A percentile compares a stretch with the other conserved stretches of the same genome.
Conservation (phyloP, 2,797 vertebrate species). For the Sebastes variabilis region DNA sequence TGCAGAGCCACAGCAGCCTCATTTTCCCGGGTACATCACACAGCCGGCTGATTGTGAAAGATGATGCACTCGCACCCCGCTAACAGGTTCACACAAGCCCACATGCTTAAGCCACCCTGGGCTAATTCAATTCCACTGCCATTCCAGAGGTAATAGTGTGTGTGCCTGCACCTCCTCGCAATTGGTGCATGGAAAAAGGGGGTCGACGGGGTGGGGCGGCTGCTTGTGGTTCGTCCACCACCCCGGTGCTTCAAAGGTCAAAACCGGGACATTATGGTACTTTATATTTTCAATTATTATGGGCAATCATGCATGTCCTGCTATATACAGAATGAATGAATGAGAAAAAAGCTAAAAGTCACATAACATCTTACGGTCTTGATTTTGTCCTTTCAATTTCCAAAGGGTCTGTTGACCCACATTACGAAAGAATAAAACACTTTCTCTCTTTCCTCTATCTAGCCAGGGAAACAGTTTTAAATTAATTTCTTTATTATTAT, state of each 20-base stretch:
- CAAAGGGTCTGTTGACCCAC: not conserved
- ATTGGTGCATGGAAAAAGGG: slow-evolving; percentile 30
- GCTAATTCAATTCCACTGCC: slow-evolving; percentile 72
- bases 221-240: slow-evolving; percentile 1
- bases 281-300: not conserved
- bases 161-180: slow-evolving; percentile 36
- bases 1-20: slow-evolving; percentile 63
- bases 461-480: not conserved
- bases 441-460: not conserved
- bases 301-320: not conserved
- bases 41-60: slow-evolving; percentile 73
- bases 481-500: not conserved
- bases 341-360: not conserved
- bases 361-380: not conserved
- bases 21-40: slow-evolving; percentile 63
- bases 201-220: slow-evolving; percentile 19
- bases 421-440: not conserved
- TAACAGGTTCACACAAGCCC: slow-evolving; percentile 77
- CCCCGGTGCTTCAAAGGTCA: slow-evolving; percentile 1
- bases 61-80: slow-evolving; percentile 71
- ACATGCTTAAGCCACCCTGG: slow-evolving; percentile 75
- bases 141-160: slow-evolving; percentile 65
- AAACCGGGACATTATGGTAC: not conserved
- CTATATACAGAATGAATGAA: not conserved
- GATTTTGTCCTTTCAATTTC: not conserved